These are phyloP conservation scores for Andrena flavipes DNA, from an alignment of 2,888 invertebrate species.

Conservation along the genomic window DNA sequence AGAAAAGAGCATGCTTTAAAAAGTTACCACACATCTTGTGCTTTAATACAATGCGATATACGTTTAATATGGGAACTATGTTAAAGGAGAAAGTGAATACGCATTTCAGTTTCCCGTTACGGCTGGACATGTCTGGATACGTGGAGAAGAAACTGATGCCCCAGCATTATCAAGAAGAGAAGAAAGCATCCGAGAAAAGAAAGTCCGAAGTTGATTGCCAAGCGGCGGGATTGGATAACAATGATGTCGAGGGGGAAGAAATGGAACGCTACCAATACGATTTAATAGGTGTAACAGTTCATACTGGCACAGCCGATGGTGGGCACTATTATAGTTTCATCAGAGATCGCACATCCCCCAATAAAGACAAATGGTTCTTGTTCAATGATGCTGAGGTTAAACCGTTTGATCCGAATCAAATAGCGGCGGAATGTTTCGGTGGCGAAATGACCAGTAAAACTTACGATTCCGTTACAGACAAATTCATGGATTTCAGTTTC, in stretches of 20 bases:
- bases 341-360: constrained; percentile 90
- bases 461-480: constrained; percentile 97
- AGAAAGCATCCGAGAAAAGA: constrained; percentile 66
- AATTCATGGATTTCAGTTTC: constrained; percentile 98
- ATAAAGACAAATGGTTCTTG: constrained; percentile 95
- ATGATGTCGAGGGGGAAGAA: constrained; percentile 86
- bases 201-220: constrained; percentile 69
- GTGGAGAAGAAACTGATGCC: constrained; percentile 97
- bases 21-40: constrained; percentile 96
- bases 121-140: constrained; percentile 97
- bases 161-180: constrained; percentile 91
- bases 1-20: constrained; percentile 97
- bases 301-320: constrained; percentile 99
- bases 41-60: constrained; percentile 98
- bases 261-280: constrained; percentile 93
- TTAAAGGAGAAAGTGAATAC: constrained; percentile 98
- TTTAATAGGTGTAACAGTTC: constrained; percentile 97
- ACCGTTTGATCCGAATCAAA: constrained; percentile 97
- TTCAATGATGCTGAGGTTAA: constrained; percentile 98
- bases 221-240: constrained; percentile 57
- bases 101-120: constrained; percentile 97
- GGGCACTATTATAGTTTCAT: constrained; percentile 99
- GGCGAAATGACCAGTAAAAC: constrained; percentile 99
- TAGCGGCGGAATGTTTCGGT: constrained; percentile 98
- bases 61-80: constrained; percentile 99